Conservation (phyloP, 2,888 invertebrate species). For the Doris montereyensis region DNA sequence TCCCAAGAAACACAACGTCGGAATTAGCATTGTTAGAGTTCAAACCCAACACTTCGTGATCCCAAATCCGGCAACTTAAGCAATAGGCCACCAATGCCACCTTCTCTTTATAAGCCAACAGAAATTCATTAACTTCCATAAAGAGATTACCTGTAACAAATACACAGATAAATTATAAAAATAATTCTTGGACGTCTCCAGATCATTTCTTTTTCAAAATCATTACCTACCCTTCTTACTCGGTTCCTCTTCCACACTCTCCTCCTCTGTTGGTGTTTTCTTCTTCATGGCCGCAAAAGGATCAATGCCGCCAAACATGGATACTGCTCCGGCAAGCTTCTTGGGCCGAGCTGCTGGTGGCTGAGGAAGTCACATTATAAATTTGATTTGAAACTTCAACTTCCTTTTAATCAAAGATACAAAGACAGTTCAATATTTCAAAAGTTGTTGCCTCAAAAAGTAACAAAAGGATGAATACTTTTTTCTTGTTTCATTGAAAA, state of each 20-base stretch:
- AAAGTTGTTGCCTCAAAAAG: too few relatives aligned
- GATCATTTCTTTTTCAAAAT: background rate
- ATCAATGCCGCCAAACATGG: slow-evolving; percentile 66
- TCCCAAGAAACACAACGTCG: too few relatives aligned
- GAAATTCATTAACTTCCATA: background rate
- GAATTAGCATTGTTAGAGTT: too few relatives aligned
- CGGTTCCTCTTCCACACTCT: slow-evolving; percentile 32
- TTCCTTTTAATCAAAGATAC: too few relatives aligned
- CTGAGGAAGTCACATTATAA: too few relatives aligned
- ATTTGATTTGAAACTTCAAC: too few relatives aligned
- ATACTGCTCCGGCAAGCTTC: slow-evolving; percentile 63
- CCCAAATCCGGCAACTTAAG: too few relatives aligned
- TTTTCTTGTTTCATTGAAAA: too few relatives aligned
- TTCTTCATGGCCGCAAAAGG: slow-evolving; percentile 52
- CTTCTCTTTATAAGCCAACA: background rate
- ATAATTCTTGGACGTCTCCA: background rate
- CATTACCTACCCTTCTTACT: background rate
- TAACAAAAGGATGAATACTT: too few relatives aligned
- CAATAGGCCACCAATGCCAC: too few relatives aligned
- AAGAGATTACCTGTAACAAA: background rate
- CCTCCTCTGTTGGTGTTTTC: slow-evolving; percentile 38
- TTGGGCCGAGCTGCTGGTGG: slow-evolving; percentile 49
- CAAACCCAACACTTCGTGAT: too few relatives aligned
- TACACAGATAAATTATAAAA: background rate
- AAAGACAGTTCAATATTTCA: too few relatives aligned